Percentiles rank a stretch among this genome's conserved stretches.
These are phyloP conservation scores for Hippasteria phrygiana DNA, from an alignment of 53 echinoderm and acorn worm species.

Conservation along the genomic window DNA sequence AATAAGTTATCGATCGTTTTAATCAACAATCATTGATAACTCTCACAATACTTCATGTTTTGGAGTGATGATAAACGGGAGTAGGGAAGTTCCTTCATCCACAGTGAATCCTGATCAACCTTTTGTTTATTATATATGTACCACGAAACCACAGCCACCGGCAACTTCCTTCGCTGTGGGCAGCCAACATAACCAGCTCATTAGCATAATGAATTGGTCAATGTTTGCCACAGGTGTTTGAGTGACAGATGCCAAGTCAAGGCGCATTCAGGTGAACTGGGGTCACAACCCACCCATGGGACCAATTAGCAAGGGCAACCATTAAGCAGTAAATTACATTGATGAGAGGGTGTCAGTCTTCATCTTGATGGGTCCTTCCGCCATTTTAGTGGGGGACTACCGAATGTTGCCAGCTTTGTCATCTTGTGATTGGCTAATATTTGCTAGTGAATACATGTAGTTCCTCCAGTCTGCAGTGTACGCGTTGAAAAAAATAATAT, in stretches of 20 bases:
- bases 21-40: too few species aligned
- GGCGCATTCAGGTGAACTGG: background rate
- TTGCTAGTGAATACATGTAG: too few species aligned
- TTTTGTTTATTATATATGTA: too few species aligned
- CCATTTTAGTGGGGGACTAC: background rate
- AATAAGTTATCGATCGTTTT: too few species aligned
- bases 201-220: constrained; percentile 41
- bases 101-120: too few species aligned
- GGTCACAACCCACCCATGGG: background rate
- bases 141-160: background rate
- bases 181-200: constrained; percentile 2
- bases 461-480: too few species aligned
- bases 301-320: constrained; percentile 11
- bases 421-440: too few species aligned
- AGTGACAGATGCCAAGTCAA: constrained; percentile 26
- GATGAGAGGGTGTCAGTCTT: background rate
- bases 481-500: too few species aligned
- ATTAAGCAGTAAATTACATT: background rate
- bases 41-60: too few species aligned
- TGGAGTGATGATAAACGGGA: too few species aligned
- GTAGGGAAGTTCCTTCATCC: too few species aligned
- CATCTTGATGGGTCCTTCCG: background rate
- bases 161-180: background rate
- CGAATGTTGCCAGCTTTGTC: too few species aligned
- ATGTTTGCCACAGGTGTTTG: constrained; percentile 25